These are phyloP conservation scores for Macrobrachium rosenbergii DNA, from an alignment of 1,140 invertebrate species.

Conservation along the genomic window DNA sequence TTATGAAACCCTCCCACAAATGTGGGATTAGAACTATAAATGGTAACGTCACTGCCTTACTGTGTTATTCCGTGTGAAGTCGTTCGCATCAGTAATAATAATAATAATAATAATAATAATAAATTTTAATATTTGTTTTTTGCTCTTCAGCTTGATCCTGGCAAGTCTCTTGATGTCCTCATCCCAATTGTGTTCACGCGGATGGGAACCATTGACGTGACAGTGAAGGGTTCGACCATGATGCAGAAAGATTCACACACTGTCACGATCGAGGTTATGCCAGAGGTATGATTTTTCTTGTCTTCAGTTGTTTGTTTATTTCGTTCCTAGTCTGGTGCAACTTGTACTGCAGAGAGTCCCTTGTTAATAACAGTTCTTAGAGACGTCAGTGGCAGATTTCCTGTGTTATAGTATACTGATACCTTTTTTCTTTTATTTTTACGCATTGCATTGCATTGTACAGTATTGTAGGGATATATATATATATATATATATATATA, in stretches of 20 bases:
- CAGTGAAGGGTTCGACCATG: constrained; percentile 73
- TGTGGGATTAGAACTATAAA: too few relatives aligned
- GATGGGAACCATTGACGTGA: constrained; percentile 70
- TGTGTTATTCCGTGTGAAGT: too few relatives aligned
- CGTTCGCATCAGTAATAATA: too few relatives aligned
- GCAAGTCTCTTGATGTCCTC: constrained; percentile 68
- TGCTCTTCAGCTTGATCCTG: constrained; percentile 47
- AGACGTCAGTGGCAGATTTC: neutral
- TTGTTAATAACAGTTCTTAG: neutral
- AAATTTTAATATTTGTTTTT: too few relatives aligned
- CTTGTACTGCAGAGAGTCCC: neutral
- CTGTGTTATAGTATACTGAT: too few relatives aligned
- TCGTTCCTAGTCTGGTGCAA: neutral
- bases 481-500: too few relatives aligned
- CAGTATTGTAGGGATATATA: too few relatives aligned
- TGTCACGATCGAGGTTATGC: constrained; percentile 53
- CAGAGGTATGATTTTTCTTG: constrained; percentile 27
- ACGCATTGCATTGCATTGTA: neutral
- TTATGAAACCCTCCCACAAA: too few relatives aligned
- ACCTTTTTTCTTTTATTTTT: too few relatives aligned
- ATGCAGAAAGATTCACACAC: constrained; percentile 68
- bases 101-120: too few relatives aligned
- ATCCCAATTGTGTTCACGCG: constrained; percentile 70
- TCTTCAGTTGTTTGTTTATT: neutral
- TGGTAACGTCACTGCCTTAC: too few relatives aligned